Evolutionary conservation across 2,888 invertebrate genomes (phyloP).

Genomic region (Cetonia aurata): DNA sequence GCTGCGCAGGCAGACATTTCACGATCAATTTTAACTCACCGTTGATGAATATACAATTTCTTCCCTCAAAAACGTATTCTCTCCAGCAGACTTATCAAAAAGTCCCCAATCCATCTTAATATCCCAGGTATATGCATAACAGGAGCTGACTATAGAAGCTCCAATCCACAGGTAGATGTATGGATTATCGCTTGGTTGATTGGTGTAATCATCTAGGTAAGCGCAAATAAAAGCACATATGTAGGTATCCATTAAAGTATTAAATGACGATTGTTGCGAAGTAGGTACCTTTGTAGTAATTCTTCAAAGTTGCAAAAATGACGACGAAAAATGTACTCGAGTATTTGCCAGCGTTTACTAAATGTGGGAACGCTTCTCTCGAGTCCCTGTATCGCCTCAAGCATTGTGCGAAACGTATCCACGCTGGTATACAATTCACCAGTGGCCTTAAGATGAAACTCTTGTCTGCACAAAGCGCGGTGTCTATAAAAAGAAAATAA

Average conservation of each 20-base stretch:
- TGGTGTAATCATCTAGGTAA: conserved; percentile 65
- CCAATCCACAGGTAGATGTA: conserved; percentile 80
- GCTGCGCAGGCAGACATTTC: too few relatives aligned
- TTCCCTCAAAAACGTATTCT: conserved; percentile 80
- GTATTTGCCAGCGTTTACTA: conserved; percentile 88
- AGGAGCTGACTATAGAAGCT: conserved; percentile 77
- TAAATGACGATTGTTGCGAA: background rate
- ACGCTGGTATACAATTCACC: conserved; percentile 84
- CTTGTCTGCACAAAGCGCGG: conserved; percentile 67
- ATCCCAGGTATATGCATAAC: conserved; percentile 88
- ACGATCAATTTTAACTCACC: conserved; percentile 70
- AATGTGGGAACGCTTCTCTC: conserved; percentile 82
- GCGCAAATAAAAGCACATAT: too few relatives aligned
- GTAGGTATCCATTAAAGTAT: background rate
- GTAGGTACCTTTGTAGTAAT: conserved; percentile 62
- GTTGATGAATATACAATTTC: conserved; percentile 85
- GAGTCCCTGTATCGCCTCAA: conserved; percentile 85
- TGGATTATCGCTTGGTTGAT: conserved; percentile 70
- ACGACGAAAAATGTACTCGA: conserved; percentile 81
- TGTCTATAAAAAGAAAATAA: conserved; percentile 63
- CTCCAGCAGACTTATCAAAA: conserved; percentile 81
- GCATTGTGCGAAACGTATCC: conserved; percentile 89
- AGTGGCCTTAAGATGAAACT: conserved; percentile 72
- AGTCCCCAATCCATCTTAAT: conserved; percentile 92
- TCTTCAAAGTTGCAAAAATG: conserved; percentile 69